Conservation (phyloP, 1,140 invertebrate genomes). For the Pseudoatta argentina region DNA sequence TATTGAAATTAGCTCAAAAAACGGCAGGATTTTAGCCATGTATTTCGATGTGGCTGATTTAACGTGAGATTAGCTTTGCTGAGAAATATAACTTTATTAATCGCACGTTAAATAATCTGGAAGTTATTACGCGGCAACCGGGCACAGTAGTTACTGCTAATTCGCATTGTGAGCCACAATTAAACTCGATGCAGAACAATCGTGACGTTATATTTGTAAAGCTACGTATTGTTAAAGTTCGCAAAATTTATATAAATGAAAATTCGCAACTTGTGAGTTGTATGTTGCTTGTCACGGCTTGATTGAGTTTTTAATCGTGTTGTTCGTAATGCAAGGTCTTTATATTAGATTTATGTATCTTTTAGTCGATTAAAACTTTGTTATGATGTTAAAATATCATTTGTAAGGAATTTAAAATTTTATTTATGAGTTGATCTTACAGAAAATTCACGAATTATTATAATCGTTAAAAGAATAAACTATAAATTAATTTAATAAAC, state of each 20-base stretch:
- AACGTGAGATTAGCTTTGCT: slow-evolving; percentile 43
- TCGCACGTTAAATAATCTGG: slow-evolving; percentile 68
- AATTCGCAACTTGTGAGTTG: slow-evolving; percentile 22
- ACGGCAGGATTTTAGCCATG: slow-evolving; percentile 34
- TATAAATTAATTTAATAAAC: background rate
- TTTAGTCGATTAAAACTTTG: slow-evolving; percentile 25
- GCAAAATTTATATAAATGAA: slow-evolving; percentile 22
- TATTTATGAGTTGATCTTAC: background rate
- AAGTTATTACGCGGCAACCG: slow-evolving; percentile 62
- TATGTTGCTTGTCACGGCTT: background rate
- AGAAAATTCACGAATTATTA: background rate
- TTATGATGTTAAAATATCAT: background rate
- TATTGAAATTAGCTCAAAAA: slow-evolving; percentile 36
- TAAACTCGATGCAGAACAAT: slow-evolving; percentile 43
- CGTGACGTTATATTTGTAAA: slow-evolving; percentile 17
- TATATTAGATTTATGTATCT: slow-evolving; percentile 25
- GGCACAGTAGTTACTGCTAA: slow-evolving; percentile 55
- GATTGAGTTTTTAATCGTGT: slow-evolving; percentile 18
- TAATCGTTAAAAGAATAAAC: background rate
- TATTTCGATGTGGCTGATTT: slow-evolving; percentile 60
- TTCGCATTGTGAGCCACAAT: slow-evolving; percentile 65
- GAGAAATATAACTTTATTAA: slow-evolving; percentile 62
- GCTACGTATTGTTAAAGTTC: slow-evolving; percentile 17
- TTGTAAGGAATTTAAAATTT: background rate
- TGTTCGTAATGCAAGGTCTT: background rate